These are phyloP conservation scores for Gila orcuttii DNA, from an alignment of 2,113 vertebrate species.

Conservation along the genomic window DNA sequence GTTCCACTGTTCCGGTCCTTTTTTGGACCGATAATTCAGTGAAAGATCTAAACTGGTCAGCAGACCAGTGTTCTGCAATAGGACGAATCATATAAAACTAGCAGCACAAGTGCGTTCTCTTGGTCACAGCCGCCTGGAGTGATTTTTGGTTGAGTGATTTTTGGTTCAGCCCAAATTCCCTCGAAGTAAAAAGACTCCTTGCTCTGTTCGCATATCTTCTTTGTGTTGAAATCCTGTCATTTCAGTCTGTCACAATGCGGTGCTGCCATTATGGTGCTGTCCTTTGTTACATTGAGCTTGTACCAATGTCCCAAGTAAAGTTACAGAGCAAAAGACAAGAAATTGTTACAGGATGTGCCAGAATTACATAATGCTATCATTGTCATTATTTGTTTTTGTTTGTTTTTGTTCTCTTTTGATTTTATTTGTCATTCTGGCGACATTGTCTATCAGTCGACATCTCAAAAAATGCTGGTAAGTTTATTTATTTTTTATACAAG, in stretches of 20 bases:
- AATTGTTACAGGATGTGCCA: constrained; percentile 34
- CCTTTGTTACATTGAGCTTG: background rate
- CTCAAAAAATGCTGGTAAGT: constrained; percentile 69
- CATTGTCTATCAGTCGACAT: constrained; percentile 65
- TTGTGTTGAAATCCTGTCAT: constrained; percentile 13
- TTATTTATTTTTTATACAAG: constrained; percentile 43
- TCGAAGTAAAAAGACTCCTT: constrained; percentile 20
- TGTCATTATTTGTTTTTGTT: constrained; percentile 61
- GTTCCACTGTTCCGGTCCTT: too few relatives aligned
- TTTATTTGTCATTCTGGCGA: constrained; percentile 60
- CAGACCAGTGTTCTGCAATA: background rate
- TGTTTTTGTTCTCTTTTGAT: constrained; percentile 56
- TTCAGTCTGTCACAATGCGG: constrained; percentile 19
- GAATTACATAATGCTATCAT: constrained; percentile 59
- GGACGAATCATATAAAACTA: background rate
- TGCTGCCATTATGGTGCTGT: background rate
- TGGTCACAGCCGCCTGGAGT: constrained; percentile 22
- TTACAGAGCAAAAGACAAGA: background rate
- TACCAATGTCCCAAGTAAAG: background rate
- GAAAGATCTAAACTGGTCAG: background rate
- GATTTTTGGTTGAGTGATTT: background rate
- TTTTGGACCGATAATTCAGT: background rate
- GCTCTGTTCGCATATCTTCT: constrained; percentile 22
- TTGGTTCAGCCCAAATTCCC: background rate
- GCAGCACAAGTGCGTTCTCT: background rate